Evolutionary conservation across 92 coral and sea anemone species (phyloP).

Genomic region (Zoanthus gigantus): DNA sequence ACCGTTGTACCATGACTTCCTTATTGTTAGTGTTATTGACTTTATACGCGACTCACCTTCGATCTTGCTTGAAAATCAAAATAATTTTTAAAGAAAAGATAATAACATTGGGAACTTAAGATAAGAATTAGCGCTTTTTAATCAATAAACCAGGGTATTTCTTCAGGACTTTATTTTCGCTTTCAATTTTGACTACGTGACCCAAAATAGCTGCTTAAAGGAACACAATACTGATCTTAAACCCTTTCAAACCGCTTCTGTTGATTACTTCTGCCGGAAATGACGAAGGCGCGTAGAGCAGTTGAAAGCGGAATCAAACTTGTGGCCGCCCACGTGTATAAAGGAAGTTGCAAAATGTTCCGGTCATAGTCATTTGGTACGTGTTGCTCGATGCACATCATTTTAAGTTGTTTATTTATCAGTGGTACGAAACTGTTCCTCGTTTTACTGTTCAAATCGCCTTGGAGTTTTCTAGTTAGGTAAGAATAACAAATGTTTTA

Average conservation of each 20-base stretch:
- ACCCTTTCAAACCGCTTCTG: not conserved
- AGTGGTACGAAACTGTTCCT: not conserved
- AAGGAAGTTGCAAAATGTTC: not conserved
- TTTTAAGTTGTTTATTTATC: too few relatives aligned
- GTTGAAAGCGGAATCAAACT: conserved; percentile 7
- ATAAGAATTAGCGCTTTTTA: not conserved
- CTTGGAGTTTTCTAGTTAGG: too few relatives aligned
- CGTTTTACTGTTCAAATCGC: not conserved
- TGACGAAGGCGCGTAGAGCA: not conserved
- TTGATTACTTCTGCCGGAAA: conserved; percentile 5
- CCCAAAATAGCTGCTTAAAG: not conserved
- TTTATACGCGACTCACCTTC: too few relatives aligned
- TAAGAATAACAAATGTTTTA: too few relatives aligned
- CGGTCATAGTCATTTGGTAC: not conserved
- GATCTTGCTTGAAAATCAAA: too few relatives aligned
- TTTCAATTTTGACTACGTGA: conserved; percentile 9
- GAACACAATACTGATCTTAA: not conserved
- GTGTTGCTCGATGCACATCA: not conserved
- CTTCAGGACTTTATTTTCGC: not conserved
- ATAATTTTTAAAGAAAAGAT: too few relatives aligned
- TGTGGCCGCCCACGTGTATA: conserved; percentile 1
- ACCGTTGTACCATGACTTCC: conserved; percentile 1
- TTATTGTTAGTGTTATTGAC: not conserved
- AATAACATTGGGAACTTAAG: too few relatives aligned
- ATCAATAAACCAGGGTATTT: not conserved